A percentile compares a stretch with the other conserved stretches of the same genome.
Evolutionary conservation across 1,140 invertebrate species (phyloP).

Genomic region (Monomorium pharaonis): DNA sequence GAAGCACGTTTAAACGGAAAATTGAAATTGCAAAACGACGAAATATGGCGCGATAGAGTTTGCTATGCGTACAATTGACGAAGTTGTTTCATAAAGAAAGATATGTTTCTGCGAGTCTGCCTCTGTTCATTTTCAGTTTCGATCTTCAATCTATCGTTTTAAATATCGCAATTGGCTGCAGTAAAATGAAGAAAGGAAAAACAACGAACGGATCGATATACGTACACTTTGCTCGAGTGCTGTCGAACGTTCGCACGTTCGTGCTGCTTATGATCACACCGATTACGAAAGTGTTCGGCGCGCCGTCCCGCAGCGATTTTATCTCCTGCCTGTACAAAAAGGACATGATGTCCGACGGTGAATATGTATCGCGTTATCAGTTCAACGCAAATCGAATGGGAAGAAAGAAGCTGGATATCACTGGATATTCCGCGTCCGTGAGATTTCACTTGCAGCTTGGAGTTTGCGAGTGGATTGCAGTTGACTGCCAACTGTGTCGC

Average conservation of each 20-base stretch:
- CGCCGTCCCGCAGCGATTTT: conserved; percentile 73
- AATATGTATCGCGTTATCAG: neutral
- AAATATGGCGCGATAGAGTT: neutral
- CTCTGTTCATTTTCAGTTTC: neutral
- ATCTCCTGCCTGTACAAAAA: conserved; percentile 77
- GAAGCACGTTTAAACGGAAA: neutral
- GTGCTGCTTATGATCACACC: conserved; percentile 80
- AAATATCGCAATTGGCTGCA: neutral
- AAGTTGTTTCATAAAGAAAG: neutral
- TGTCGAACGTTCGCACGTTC: conserved; percentile 79
- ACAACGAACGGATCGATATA: neutral
- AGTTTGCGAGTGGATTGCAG: neutral
- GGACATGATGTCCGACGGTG: conserved; percentile 77
- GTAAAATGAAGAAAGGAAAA: neutral
- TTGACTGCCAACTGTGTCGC: too few species aligned
- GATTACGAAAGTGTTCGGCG: conserved; percentile 81
- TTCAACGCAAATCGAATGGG: neutral
- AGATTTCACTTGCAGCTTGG: neutral
- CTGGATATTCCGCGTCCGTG: neutral
- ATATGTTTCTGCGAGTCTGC: neutral
- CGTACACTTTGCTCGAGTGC: conserved; percentile 76
- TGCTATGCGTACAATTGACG: neutral
- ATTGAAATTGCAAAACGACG: neutral
- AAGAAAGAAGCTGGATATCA: neutral
- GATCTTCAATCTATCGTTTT: neutral